phyloP scores from a whole-genome alignment of 2,888 invertebrate genomes.

The Dorcus parallelipipedus region DNA sequence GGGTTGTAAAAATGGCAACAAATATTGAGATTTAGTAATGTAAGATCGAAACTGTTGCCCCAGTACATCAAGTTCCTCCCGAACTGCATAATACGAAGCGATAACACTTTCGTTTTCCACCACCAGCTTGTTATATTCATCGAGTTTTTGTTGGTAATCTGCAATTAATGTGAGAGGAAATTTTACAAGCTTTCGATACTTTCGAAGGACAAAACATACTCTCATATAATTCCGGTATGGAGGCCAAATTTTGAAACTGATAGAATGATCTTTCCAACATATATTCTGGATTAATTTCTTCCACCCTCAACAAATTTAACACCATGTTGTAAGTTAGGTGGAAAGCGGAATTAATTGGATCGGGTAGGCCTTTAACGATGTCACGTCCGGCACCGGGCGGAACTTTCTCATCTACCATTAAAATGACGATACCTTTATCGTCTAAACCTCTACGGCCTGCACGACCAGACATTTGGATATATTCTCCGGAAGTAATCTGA shows the following conservation, averaged over 20 bases:
- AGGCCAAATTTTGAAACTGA: conserved; percentile 97
- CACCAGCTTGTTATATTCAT: conserved; percentile 60
- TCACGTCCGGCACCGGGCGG: conserved; percentile 71
- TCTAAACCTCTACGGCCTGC: conserved; percentile 96
- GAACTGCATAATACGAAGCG: conserved; percentile 79
- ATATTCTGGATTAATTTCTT: conserved; percentile 99
- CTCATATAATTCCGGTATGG: conserved; percentile 85
- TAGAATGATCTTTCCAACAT: conserved; percentile 98
- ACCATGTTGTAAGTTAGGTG: conserved; percentile 99
- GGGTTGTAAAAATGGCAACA: conserved; percentile 91
- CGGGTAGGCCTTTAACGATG: conserved; percentile 82
- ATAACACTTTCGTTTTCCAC: conserved; percentile 74
- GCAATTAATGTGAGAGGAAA: conserved; percentile 28
- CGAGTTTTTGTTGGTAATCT: conserved; percentile 67
- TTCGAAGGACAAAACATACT: conserved; percentile 55
- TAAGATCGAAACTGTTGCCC: conserved; percentile 72
- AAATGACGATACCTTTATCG: conserved; percentile 94
- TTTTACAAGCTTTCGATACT: neutral
- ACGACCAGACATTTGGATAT: conserved; percentile 99
- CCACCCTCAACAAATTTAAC: conserved; percentile 89
- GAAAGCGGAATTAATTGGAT: conserved; percentile 98
- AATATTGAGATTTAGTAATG: conserved; percentile 81
- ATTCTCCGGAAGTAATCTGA: conserved; percentile 91
- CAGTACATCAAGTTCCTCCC: conserved; percentile 74
- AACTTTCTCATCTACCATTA: conserved; percentile 98